Conservation (phyloP, 2,113 vertebrate species). For the Crypturellus undulatus region DNA sequence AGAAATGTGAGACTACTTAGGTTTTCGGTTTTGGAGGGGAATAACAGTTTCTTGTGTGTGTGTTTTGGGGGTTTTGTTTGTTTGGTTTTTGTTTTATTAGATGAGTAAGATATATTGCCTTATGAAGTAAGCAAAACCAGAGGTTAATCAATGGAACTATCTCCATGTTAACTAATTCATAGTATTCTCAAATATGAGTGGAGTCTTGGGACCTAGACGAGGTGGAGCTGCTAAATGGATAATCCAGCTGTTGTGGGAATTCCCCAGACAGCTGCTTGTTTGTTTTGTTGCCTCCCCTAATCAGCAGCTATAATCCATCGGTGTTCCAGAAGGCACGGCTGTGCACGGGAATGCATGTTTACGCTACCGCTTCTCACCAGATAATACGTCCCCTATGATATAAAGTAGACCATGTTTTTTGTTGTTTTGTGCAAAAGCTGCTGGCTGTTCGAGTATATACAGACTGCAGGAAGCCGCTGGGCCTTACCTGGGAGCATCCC, state of each 20-base stretch:
- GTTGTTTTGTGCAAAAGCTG: not conserved
- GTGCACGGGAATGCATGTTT: not conserved
- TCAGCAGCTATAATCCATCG: constrained; percentile 46
- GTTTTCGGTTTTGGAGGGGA: too few species aligned
- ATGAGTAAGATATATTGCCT: not conserved
- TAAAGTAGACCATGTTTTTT: not conserved
- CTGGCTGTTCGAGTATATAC: not conserved
- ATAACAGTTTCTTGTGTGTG: not conserved
- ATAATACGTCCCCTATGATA: not conserved
- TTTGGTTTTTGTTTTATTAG: not conserved
- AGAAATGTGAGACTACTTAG: too few species aligned
- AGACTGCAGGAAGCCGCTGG: not conserved
- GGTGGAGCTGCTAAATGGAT: constrained; percentile 55
- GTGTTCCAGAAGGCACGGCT: not conserved
- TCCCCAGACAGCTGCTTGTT: constrained; percentile 55
- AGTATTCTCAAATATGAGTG: not conserved
- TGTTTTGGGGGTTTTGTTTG: too few species aligned
- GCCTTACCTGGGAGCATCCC: not conserved
- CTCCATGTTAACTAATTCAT: not conserved
- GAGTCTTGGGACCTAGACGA: constrained; percentile 7
- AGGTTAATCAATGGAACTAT: not conserved
- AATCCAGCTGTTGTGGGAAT: constrained; percentile 28
- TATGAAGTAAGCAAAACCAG: not conserved
- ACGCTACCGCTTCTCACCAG: not conserved
- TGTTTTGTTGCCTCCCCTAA: not conserved